Percentiles rank a stretch among this genome's conserved stretches.
Conservation (phyloP, 1,140 invertebrate species). For the Protaetia brevitarsis region DNA sequence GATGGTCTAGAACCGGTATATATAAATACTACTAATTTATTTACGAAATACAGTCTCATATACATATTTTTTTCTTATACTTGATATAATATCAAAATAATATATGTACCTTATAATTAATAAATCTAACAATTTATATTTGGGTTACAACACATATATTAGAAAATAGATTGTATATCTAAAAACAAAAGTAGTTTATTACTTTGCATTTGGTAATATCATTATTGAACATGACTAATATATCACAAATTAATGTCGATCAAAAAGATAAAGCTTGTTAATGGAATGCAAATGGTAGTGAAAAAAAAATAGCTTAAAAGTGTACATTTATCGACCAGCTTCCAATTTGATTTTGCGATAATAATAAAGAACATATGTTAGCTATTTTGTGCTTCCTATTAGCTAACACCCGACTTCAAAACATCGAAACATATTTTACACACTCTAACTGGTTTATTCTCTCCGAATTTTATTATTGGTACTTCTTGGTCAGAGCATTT, state of each 20-base stretch:
- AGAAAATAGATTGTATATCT: too few species aligned
- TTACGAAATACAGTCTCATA: conserved; percentile 12
- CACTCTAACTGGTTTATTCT: conserved; percentile 91
- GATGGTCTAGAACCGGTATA: too few species aligned
- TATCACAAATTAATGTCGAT: background rate
- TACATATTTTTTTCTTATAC: background rate
- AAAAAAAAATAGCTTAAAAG: background rate
- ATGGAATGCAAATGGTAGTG: conserved; percentile 13
- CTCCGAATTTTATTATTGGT: conserved; percentile 91
- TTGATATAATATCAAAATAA: background rate
- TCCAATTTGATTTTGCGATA: background rate
- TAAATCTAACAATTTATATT: background rate
- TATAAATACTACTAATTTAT: background rate
- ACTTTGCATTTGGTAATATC: background rate
- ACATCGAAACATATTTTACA: conserved; percentile 93
- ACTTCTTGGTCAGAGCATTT: conserved; percentile 93
- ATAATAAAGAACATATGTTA: background rate
- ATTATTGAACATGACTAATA: conserved; percentile 10
- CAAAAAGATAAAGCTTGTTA: too few species aligned
- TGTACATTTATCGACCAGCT: background rate
- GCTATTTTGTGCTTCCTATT: conserved; percentile 11
- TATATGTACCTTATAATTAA: background rate
- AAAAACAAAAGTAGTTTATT: background rate
- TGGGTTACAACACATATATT: background rate
- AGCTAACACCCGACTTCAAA: conserved; percentile 68